A percentile compares a stretch with the other conserved stretches of the same genome.
phyloP scores from a whole-genome alignment of 2,113 vertebrate species.

The Equus quagga region DNA sequence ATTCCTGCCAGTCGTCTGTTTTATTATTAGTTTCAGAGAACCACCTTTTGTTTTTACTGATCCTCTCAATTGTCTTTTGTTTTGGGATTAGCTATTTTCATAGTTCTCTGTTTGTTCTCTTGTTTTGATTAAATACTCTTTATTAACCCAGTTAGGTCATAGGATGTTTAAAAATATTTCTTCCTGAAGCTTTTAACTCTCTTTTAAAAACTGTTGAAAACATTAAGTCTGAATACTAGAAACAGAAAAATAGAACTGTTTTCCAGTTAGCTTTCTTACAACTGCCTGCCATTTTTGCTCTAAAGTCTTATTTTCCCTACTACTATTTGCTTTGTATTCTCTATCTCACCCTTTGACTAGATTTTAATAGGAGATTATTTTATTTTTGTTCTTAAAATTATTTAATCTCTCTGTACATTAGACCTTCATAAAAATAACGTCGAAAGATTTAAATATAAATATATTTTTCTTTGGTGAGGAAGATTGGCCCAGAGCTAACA shows the following conservation, averaged over 20 bases:
- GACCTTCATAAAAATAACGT: neutral
- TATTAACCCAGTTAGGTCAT: neutral
- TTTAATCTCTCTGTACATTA: neutral
- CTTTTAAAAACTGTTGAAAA: conserved; percentile 14
- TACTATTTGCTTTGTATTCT: neutral
- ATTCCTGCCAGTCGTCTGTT: neutral
- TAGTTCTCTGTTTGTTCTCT: neutral
- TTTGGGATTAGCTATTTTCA: neutral
- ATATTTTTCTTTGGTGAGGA: too few relatives aligned
- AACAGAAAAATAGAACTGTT: neutral
- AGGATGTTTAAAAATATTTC: neutral
- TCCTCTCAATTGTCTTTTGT: neutral
- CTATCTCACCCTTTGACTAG: neutral
- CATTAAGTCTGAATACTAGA: neutral
- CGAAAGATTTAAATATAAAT: neutral
- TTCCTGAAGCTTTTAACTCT: neutral
- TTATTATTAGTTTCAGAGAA: neutral
- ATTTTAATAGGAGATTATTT: conserved; percentile 40
- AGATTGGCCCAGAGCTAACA: too few relatives aligned
- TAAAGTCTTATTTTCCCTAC: neutral
- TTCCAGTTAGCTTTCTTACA: neutral
- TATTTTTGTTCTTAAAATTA: conserved; percentile 23
- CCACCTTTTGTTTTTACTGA: neutral
- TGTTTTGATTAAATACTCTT: conserved; percentile 1
- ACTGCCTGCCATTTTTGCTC: neutral